Percentiles rank a stretch among this genome's conserved stretches.
Conservation (phyloP, 2,113 vertebrate genomes). For the Rana temporaria region DNA sequence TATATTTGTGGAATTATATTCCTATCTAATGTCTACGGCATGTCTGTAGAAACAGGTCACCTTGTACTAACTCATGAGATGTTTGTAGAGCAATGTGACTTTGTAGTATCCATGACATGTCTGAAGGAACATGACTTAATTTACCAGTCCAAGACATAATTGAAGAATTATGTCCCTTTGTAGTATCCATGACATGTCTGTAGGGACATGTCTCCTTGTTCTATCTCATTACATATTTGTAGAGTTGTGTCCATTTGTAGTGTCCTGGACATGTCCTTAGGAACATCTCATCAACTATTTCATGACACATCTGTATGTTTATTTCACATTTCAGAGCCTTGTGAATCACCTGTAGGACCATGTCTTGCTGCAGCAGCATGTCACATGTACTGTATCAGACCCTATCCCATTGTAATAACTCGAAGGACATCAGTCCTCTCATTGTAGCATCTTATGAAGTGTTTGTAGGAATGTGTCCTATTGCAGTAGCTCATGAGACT, state of each 20-base stretch:
- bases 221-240: not conserved
- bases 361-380: too few species aligned
- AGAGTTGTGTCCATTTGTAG: not conserved
- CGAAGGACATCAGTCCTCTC: too few species aligned
- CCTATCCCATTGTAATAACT: too few species aligned
- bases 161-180: not conserved
- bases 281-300: too few species aligned
- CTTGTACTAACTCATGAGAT: not conserved
- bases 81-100: too few species aligned
- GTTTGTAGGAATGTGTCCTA: too few species aligned
- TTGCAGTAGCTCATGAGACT: too few species aligned
- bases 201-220: not conserved
- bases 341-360: not conserved
- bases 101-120: not conserved
- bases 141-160: not conserved
- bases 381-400: too few species aligned
- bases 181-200: not conserved
- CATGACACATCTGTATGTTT: not conserved
- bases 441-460: too few species aligned
- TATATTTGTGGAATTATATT: too few species aligned
- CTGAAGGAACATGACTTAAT: not conserved
- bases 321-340: not conserved
- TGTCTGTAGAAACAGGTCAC: not conserved
- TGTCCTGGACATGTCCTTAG: not conserved
- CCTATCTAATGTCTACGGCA: too few species aligned